Base-by-base conservation (phyloP, 1,140 invertebrate species). In the Zaprionus camerounensis region DNA sequence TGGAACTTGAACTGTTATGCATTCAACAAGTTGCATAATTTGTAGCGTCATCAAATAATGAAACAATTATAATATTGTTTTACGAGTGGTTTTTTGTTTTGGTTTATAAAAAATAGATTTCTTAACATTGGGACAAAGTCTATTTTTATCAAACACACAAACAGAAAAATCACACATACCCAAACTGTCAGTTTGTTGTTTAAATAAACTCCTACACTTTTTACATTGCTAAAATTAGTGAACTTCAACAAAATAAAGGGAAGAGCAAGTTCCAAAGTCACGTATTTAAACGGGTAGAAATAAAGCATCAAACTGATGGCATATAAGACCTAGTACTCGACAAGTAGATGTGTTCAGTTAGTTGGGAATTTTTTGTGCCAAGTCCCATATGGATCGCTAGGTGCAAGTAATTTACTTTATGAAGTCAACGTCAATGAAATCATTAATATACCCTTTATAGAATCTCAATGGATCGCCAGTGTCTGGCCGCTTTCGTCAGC, bases 401-500 rank as follows among this genome's bases (percentile, higher is more conserved):
- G 2, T 7, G 28, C 28, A 7, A 11, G 9, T 11, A 11, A 34
- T 34, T 34, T 11, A 31, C 28, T 9, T 31, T 31, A 31, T 3
- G 7, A 31, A 31, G 28, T 31, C 0, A 31, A 31, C 0, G 28
- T 31, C 2, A 31, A 31, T 31, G 28, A 34, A 34, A 9, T 31
- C 31, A 31, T 34, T 34, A 34, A 3, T 34, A 34, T 34, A 34
- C 9, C 31, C 31, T 34, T 11, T 34, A 34, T 34, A 34, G 9
- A 34, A 11, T n/a, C n/a, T n/a, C 34, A 17, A 90, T 90, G 86
- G 86, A 91, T 56, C 80, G 76, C 22, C 66, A 59, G 7, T 59
- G 65, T 34, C 20, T 88, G 12, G 38, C 59, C 80, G 91, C 91
- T 74, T 93, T 94, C 51, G 93, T 93, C 82, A 94, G 94, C 82